Evolutionary conservation across 2,797 vertebrate species (phyloP).

Genomic region (Enteromius unitaeniatus): DNA sequence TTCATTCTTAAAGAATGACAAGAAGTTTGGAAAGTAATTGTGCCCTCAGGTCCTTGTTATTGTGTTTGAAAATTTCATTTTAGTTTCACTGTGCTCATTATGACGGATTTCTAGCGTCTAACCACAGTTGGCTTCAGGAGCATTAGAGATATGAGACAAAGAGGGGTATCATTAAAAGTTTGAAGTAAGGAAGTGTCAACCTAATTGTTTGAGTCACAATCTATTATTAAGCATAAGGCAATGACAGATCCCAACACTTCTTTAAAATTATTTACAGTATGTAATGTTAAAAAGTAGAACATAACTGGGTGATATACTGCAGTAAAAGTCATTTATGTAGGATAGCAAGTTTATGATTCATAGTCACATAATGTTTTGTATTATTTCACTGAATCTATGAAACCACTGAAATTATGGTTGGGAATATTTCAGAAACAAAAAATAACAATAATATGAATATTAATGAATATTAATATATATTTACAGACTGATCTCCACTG

Average conservation of each 20-base stretch:
- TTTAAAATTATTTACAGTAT: not conserved
- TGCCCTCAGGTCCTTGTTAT: not conserved
- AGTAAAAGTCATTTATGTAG: not conserved
- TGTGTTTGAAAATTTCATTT: not conserved
- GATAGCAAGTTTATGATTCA: not conserved
- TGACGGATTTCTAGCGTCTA: not conserved
- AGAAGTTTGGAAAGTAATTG: conserved; percentile 5
- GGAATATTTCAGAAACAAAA: too few relatives aligned
- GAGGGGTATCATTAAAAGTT: not conserved
- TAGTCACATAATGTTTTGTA: not conserved
- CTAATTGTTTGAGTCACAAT: not conserved
- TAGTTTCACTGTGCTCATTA: not conserved
- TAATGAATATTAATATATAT: too few relatives aligned
- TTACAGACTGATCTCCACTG: too few relatives aligned
- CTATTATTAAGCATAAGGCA: not conserved
- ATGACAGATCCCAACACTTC: not conserved
- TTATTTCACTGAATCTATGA: not conserved
- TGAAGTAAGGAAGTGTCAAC: not conserved
- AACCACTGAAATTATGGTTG: too few relatives aligned
- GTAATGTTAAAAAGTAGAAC: not conserved
- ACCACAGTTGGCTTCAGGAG: not conserved
- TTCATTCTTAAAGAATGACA: not conserved
- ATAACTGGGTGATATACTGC: not conserved
- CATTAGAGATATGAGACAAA: not conserved
- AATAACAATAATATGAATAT: too few relatives aligned